phyloP scores from a whole-genome alignment of 1,140 invertebrate genomes.

The Eurytemora carolleeae region DNA sequence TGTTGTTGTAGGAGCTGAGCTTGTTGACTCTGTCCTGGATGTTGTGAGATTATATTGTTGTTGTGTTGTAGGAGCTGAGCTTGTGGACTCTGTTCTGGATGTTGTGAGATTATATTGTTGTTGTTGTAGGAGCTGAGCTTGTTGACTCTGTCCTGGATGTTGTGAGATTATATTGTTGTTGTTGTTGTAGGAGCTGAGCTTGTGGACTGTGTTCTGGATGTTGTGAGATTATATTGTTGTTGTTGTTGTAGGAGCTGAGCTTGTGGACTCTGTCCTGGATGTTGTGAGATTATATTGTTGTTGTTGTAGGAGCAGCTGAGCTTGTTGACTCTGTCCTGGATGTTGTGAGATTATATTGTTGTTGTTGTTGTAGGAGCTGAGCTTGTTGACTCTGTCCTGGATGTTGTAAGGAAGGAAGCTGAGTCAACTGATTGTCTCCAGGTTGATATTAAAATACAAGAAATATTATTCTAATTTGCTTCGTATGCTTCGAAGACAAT shows the following conservation, averaged over 20 bases:
- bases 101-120: too few relatives aligned
- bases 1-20: constrained; percentile 20
- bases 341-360: constrained; percentile 55
- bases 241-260: constrained; percentile 19
- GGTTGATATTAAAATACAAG: too few relatives aligned
- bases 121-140: constrained; percentile 23
- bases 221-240: too few relatives aligned
- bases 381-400: constrained; percentile 53
- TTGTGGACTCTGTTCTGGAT: constrained; percentile 57
- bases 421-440: constrained; percentile 43
- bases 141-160: constrained; percentile 64
- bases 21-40: constrained; percentile 57
- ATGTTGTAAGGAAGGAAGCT: constrained; percentile 66
- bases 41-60: constrained; percentile 54
- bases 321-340: constrained; percentile 59
- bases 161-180: constrained; percentile 49
- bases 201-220: constrained; percentile 58
- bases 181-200: constrained; percentile 24
- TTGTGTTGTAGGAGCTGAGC: constrained; percentile 19
- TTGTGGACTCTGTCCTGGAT: constrained; percentile 57
- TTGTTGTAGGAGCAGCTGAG: constrained; percentile 15
- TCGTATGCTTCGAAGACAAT: too few relatives aligned
- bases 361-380: constrained; percentile 5
- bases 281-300: too few relatives aligned
- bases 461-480: too few relatives aligned